Evolutionary conservation across 2,113 vertebrate genomes (phyloP).

Genomic region (Crotalus helleri): DNA sequence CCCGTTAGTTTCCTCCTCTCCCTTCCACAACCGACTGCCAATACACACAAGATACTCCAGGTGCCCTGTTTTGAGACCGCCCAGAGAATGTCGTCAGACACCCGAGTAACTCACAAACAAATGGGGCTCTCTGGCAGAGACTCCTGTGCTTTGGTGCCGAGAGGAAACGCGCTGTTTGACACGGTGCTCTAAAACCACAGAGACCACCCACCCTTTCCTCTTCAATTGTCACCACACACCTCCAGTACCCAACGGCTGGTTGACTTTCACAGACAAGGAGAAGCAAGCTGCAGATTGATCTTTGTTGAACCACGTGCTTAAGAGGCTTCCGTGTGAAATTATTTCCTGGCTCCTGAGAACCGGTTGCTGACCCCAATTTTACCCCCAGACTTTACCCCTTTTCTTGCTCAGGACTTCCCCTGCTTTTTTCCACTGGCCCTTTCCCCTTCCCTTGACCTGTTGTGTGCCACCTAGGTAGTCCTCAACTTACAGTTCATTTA

Average conservation of each 20-base stretch:
- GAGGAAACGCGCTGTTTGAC: not conserved
- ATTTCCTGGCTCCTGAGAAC: not conserved
- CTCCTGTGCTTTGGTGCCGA: not conserved
- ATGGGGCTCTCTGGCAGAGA: not conserved
- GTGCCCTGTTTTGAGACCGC: not conserved
- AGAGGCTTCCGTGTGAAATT: not conserved
- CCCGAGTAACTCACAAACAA: not conserved
- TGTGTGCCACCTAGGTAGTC: too few species aligned
- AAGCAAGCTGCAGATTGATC: not conserved
- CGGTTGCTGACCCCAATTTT: not conserved
- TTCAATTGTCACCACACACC: too few species aligned
- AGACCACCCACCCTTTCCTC: constrained; percentile 15
- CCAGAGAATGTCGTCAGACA: not conserved
- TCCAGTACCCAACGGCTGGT: too few species aligned
- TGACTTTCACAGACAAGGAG: not conserved
- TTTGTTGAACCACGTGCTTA: not conserved
- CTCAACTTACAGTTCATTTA: too few species aligned
- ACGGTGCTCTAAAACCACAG: not conserved
- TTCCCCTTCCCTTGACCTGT: not conserved
- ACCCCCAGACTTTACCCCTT: not conserved
- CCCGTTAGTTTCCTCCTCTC: not conserved
- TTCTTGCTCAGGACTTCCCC: not conserved
- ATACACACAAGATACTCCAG: not conserved
- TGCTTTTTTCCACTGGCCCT: not conserved
- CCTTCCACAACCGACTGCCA: not conserved